Base-by-base conservation (phyloP, 1,140 invertebrate genomes). In the Cryptotermes secundus region DNA sequence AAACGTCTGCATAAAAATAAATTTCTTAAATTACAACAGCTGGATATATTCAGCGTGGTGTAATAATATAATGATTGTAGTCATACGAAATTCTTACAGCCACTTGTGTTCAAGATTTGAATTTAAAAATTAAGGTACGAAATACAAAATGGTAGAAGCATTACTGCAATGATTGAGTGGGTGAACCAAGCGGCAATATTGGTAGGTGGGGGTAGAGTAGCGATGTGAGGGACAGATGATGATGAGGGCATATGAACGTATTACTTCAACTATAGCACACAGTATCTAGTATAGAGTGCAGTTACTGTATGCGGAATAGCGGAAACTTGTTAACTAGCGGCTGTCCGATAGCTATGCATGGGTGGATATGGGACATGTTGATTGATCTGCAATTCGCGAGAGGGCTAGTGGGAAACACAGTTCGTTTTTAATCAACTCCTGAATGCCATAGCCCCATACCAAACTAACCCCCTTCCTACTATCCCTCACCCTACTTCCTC, bases 341-440 rank as follows among this genome's bases (percentile, higher is more conserved):
- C 26, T 72, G n/a, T 4, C 59, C 59, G 59, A 72, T 72, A 72
- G 59, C 59, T 72, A 72, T 31, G 59, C 59, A 72, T 72, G 59
- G 59, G 9, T 72, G 59, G 14, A 72, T 72, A 72, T 72, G 59
- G 7, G 59, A 72, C 59, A 72, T 31, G 59, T 72, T 72, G 59
- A 72, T 72, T 72, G 59, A 72, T 72, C 59, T 72, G n/a, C 59
- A 72, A 72, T 72, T 72, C n/a, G 45, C 59, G 59, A 26, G 26
- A 72, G 59, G 59, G 59, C 59, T 72, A 31, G 59, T 72, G 59
- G 59, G 26, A 72, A 72, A 72, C 59, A 72, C 26, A 72, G 59
- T 72, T 72, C 59, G 59, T 72, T 72, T 72, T 72, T 72, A 72
- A 72, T 72, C 59, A 72, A 72, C 59, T 72, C 59, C 59, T 72